Conservation (phyloP, 2,113 vertebrate species). For the Oreochromis aureus region DNA sequence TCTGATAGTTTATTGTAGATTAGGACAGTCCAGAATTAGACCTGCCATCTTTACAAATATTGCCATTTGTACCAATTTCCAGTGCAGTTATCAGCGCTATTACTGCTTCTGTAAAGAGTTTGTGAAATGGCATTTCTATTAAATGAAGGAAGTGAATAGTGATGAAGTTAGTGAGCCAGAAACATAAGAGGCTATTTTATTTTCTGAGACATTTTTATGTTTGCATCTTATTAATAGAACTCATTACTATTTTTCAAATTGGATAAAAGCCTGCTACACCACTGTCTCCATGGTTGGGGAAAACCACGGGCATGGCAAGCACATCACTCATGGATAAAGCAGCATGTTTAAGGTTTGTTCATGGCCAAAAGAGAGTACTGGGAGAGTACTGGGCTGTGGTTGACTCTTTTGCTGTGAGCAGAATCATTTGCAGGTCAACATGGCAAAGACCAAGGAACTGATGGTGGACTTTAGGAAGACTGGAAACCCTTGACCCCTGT, state of each 20-base stretch:
- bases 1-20: not conserved
- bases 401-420: not conserved
- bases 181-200: not conserved
- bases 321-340: rapidly evolving
- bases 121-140: not conserved
- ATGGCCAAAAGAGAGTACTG: not conserved
- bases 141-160: not conserved
- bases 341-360: not conserved
- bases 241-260: not conserved
- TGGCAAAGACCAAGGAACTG: too few relatives aligned
- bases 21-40: not conserved
- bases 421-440: not conserved
- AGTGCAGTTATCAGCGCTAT: not conserved
- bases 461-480: not conserved
- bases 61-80: not conserved
- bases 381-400: not conserved
- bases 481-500: not conserved
- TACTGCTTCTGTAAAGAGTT: not conserved
- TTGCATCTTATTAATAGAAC: not conserved
- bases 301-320: not conserved
- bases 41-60: not conserved
- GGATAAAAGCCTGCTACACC: not conserved
- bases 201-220: not conserved
- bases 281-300: not conserved
- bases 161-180: not conserved